A percentile compares a stretch with the other conserved stretches of the same genome.
Conservation (phyloP, 2,113 vertebrate species). For the Dunckerocampus dactyliophorus region DNA sequence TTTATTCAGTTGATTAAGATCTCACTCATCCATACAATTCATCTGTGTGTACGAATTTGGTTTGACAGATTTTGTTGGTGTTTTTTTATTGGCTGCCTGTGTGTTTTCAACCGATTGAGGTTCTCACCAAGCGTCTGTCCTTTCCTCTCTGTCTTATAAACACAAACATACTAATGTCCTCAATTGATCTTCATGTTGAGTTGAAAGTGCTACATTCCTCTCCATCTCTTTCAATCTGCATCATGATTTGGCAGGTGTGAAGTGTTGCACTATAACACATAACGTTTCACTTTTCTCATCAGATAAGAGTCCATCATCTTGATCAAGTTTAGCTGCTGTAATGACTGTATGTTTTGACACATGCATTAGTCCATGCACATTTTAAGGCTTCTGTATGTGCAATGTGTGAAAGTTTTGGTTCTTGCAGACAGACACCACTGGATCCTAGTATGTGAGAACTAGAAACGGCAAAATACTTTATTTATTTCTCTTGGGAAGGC, state of each 20-base stretch:
- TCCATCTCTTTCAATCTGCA: conserved; percentile 23
- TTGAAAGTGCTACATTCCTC: conserved; percentile 33
- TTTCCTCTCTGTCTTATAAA: conserved; percentile 23
- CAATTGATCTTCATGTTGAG: conserved; percentile 27
- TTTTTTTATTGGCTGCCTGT: conserved; percentile 44
- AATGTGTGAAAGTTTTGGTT: conserved; percentile 6
- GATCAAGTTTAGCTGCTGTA: conserved; percentile 5
- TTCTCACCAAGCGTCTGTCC: conserved; percentile 29
- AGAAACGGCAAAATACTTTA: conserved; percentile 26
- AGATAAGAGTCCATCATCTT: conserved; percentile 9
- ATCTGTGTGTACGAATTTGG: conserved; percentile 11
- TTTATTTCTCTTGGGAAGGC: conserved; percentile 25
- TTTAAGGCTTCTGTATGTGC: conserved; percentile 4
- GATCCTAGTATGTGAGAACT: conserved; percentile 16
- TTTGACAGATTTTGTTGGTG: conserved; percentile 28
- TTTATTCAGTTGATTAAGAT: conserved; percentile 35
- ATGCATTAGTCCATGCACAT: background rate
- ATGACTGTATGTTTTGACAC: background rate
- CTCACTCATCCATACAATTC: conserved; percentile 13
- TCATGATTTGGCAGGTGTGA: conserved; percentile 23
- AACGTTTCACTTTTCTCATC: conserved; percentile 12
- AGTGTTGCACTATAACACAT: conserved; percentile 35
- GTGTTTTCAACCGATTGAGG: conserved; percentile 43
- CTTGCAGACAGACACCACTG: conserved; percentile 17
- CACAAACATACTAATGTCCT: conserved; percentile 40